phyloP scores from a whole-genome alignment of 2,888 invertebrate species.

The Sphecodes monilicornis region DNA sequence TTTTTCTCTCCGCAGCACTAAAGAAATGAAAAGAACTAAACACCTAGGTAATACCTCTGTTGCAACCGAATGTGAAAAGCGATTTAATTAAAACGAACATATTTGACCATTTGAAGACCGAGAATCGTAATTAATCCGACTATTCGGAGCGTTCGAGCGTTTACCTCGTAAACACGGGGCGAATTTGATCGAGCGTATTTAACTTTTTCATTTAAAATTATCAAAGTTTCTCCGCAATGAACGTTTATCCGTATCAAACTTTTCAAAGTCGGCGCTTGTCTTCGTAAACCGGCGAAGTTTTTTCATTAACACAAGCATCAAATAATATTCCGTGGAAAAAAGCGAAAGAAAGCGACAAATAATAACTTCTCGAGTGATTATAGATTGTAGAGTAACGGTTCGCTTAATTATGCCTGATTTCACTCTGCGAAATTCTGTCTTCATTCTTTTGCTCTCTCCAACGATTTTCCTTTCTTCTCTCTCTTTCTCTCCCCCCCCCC shows the following conservation, averaged over 20 bases:
- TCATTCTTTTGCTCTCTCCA: not conserved
- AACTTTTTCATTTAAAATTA: conserved; percentile 8
- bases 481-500: not conserved
- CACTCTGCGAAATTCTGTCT: not conserved
- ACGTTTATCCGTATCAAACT: conserved; percentile 35
- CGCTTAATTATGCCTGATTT: conserved; percentile 14
- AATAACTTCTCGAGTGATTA: conserved; percentile 6
- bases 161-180: not conserved
- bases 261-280: conserved; percentile 3
- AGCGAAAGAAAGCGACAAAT: not conserved
- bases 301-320: conserved; percentile 27
- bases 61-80: not conserved
- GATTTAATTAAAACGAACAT: not conserved
- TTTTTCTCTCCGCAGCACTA: too few relatives aligned
- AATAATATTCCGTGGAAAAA: not conserved
- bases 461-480: not conserved
- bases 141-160: not conserved
- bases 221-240: not conserved
- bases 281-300: conserved; percentile 2
- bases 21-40: not conserved
- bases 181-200: not conserved
- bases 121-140: not conserved
- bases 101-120: not conserved
- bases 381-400: not conserved
- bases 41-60: not conserved